These are phyloP conservation scores for Globia sparganii DNA, from an alignment of 2,888 invertebrate genomes.

Conservation along the genomic window DNA sequence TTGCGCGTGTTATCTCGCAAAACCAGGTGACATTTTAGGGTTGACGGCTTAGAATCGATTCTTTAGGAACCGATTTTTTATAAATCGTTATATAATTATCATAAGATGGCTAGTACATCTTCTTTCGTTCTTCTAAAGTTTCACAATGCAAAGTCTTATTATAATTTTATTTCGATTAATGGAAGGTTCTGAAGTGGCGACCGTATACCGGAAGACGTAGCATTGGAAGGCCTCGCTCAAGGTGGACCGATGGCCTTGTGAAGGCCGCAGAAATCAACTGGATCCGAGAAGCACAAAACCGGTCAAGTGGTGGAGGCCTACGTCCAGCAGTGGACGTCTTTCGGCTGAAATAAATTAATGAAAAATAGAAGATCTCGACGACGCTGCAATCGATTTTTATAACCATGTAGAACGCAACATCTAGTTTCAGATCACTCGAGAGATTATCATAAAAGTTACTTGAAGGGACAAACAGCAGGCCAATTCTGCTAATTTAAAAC, in stretches of 20 bases:
- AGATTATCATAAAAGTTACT: neutral
- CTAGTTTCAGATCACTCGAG: neutral
- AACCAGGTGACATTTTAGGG: conserved; percentile 82
- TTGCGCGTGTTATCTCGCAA: conserved; percentile 78
- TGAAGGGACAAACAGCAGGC: neutral
- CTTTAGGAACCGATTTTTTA: neutral
- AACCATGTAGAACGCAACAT: no score
- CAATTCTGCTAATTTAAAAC: no score
- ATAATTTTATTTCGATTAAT: neutral
- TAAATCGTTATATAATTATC: neutral
- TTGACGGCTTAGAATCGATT: conserved; percentile 30
- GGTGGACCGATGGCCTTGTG: no score
- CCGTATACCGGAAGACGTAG: no score
- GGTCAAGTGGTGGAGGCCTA: no score
- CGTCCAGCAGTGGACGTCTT: no score
- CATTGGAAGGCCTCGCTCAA: no score
- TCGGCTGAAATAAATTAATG: no score
- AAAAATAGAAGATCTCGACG: neutral
- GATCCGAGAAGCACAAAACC: no score
- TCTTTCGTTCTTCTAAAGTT: neutral
- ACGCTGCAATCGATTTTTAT: neutral
- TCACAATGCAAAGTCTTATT: neutral
- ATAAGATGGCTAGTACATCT: no score
- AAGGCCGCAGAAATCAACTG: no score
- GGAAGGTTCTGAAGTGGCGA: no score